These are phyloP conservation scores for Chymomyza caudatula DNA, from an alignment of 2,888 invertebrate species.

Conservation along the genomic window DNA sequence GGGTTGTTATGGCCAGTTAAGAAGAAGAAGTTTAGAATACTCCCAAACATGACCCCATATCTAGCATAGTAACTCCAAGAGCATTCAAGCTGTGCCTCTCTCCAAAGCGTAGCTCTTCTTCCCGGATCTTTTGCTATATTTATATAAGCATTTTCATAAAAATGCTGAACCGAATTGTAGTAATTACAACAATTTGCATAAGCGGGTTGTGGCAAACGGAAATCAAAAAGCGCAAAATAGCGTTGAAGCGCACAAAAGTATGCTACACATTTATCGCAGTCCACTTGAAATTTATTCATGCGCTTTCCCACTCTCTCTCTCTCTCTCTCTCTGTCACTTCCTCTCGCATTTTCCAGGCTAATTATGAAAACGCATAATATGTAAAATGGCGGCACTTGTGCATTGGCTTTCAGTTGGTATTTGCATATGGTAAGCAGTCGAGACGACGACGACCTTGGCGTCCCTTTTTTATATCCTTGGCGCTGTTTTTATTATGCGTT, in stretches of 20 bases:
- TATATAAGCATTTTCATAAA: slow-evolving; percentile 47
- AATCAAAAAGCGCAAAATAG: slow-evolving; percentile 69
- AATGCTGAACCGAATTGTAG: slow-evolving; percentile 73
- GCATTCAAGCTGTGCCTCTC: too few species aligned
- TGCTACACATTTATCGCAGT: slow-evolving; percentile 57
- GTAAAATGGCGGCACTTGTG: slow-evolving; percentile 57
- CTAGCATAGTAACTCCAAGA: too few species aligned
- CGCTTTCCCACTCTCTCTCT: slow-evolving; percentile 19
- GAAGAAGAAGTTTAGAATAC: too few species aligned
- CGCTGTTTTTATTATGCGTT: slow-evolving; percentile 8
- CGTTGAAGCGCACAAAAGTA: slow-evolving; percentile 45
- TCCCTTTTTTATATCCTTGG: slow-evolving; percentile 40
- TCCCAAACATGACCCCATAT: too few species aligned
- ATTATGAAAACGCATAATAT: slow-evolving; percentile 59
- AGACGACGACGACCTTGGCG: slow-evolving; percentile 1
- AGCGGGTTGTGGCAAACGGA: slow-evolving; percentile 47
- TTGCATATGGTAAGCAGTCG: slow-evolving; percentile 62
- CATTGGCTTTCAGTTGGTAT: slow-evolving; percentile 43
- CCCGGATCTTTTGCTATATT: slow-evolving; percentile 27
- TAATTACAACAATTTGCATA: slow-evolving; percentile 73
- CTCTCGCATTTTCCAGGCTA: not conserved
- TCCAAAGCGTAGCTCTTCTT: too few species aligned
- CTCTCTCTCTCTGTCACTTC: too few species aligned
- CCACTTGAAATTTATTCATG: slow-evolving; percentile 63
- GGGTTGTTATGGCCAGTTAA: too few species aligned